These are phyloP conservation scores for Andrena hattorfiana DNA, from an alignment of 2,888 invertebrate genomes.

Conservation along the genomic window DNA sequence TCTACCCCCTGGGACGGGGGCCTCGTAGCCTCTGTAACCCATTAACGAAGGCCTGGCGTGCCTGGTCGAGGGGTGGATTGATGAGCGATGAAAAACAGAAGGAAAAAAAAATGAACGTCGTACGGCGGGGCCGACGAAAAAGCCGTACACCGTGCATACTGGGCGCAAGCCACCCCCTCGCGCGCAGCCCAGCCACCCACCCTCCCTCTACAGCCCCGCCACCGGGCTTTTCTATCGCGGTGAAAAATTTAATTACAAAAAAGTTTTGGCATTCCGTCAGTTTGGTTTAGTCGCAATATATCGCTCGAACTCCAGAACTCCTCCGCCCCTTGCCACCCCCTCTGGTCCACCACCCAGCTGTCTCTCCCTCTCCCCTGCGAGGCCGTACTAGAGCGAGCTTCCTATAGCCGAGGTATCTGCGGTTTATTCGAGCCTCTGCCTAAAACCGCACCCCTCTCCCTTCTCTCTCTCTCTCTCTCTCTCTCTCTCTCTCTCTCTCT, in stretches of 20 bases:
- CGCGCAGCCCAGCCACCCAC: too few relatives aligned
- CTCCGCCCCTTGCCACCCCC: constrained; percentile 44
- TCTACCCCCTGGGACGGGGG: constrained; percentile 5
- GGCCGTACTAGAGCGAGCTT: constrained; percentile 20
- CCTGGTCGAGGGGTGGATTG: constrained; percentile 44
- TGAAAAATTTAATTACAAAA: constrained; percentile 85
- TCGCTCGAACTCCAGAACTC: constrained; percentile 72
- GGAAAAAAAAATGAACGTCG: constrained; percentile 38
- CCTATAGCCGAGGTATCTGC: constrained; percentile 78
- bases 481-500: constrained; percentile 5
- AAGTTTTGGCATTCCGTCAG: constrained; percentile 85
- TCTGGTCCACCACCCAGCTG: constrained; percentile 16
- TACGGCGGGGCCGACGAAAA: constrained; percentile 44
- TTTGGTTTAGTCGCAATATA: constrained; percentile 81
- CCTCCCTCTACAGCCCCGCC: constrained; percentile 19
- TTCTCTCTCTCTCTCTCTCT: too few relatives aligned
- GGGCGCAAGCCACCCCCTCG: constrained; percentile 43
- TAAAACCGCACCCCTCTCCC: constrained; percentile 57
- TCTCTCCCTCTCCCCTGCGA: constrained; percentile 31
- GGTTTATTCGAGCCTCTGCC: constrained; percentile 80
- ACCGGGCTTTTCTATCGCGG: constrained; percentile 63
- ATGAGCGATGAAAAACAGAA: constrained; percentile 53
- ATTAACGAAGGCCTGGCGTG: constrained; percentile 44
- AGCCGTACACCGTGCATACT: constrained; percentile 57
- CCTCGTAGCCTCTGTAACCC: constrained; percentile 44